Evolutionary conservation across 2,797 vertebrate genomes (phyloP), one percentile per base, ranked within the genome.

Genomic region (Carapus acus): DNA sequence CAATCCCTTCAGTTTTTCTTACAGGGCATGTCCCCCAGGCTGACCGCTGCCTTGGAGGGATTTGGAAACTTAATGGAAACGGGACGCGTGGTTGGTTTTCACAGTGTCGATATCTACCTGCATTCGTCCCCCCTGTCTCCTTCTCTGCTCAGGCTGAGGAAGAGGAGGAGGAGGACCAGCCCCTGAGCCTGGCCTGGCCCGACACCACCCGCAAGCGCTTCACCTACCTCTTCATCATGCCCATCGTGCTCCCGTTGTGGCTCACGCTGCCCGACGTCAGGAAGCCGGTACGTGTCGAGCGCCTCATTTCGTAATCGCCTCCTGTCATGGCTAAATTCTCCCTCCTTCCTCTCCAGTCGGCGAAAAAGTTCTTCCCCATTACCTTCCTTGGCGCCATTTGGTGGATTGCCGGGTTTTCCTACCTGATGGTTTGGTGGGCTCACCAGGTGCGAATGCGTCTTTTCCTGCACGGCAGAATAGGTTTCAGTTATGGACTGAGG

Each of bases 371-470:
- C 77, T 98, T 98, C 62, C 91, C 91, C 3, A 0, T 98, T 71
- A 91, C 93, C 0, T 98, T 98, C 85, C 67, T 98, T 54, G 95
- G 96, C n/a, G 79, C 96, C 43, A 98, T 98, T 79, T 58, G 77
- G 73, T 98, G 96, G 96, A 98, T 98, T 40, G 96, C 91, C 19
- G 73, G 72, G 39, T 97, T 98, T 84, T 98, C 96, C 24, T 98
- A 98, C 67, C 81, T 98, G 47, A 98, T 98, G 96, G 96, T 98
- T 75, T 98, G 96, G 96, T 98, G 94, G 96, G 96, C 96, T 50
- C 96, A 98, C 80, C 96, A 98, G 94, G 95, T 98, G 90, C 4
- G 4, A 3, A 7, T 3, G 22, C n/a, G 8, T 37, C 27, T 55
- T 13, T 54, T 22, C 45, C 33, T 68, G n/a, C 22, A 38, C 59